Conservation (phyloP, 2,113 vertebrate species). For the Alligator sinensis region DNA sequence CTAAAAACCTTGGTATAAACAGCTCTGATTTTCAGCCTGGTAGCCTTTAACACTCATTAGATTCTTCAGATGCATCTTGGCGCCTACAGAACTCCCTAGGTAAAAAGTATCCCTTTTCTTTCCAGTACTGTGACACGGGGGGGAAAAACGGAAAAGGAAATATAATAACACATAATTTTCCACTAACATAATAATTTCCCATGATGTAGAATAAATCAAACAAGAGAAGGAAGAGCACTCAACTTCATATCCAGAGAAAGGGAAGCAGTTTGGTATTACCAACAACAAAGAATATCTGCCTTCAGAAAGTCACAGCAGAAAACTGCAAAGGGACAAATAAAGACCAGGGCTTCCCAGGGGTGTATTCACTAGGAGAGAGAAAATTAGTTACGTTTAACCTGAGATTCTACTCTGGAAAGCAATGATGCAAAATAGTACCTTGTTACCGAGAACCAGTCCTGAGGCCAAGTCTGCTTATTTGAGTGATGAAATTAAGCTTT, state of each 20-base stretch:
- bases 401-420: neutral
- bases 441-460: neutral
- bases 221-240: no score
- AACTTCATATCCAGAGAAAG: accelerated
- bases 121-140: accelerated
- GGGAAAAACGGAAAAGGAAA: accelerated
- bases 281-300: neutral
- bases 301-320: accelerated
- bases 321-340: accelerated
- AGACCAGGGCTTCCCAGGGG: neutral
- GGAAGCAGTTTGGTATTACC: neutral
- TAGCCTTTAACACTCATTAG: no score
- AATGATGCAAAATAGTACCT: neutral
- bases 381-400: no score
- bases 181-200: no score
- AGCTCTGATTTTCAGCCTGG: accelerated
- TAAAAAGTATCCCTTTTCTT: accelerated
- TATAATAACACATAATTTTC: neutral
- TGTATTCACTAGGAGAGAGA: accelerated
- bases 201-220: neutral
- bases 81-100: accelerated
- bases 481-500: neutral
- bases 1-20: accelerated
- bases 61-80: accelerated
- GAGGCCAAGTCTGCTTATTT: neutral